A percentile compares a stretch with the other conserved stretches of the same genome.
phyloP scores from a whole-genome alignment of 2,797 vertebrate genomes.

The Petrocephalus sullivani region DNA sequence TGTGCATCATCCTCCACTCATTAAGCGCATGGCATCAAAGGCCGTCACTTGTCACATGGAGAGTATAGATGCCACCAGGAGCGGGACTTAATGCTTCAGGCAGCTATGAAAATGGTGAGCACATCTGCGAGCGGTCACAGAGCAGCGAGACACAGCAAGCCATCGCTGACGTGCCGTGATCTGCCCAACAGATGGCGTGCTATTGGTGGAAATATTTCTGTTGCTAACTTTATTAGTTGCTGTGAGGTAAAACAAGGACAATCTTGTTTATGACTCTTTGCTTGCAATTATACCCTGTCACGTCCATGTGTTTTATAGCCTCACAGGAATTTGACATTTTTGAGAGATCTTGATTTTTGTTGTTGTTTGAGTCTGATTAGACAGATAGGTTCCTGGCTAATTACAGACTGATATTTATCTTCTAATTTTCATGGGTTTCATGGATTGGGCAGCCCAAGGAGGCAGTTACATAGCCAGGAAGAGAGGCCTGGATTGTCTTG shows the following conservation, averaged over 20 bases:
- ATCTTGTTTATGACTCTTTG: background rate
- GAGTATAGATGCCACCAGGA: background rate
- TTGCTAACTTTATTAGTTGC: background rate
- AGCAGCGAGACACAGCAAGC: background rate
- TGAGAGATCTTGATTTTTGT: background rate
- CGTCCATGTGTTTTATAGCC: background rate
- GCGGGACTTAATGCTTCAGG: background rate
- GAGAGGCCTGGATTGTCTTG: background rate
- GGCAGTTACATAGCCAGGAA: background rate
- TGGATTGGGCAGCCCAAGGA: background rate
- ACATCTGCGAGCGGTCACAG: background rate
- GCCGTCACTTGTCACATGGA: background rate
- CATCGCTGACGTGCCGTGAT: background rate
- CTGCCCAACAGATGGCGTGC: background rate
- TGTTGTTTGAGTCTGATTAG: background rate
- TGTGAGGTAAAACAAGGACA: background rate
- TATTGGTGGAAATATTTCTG: background rate
- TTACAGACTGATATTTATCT: background rate
- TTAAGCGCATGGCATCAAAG: background rate
- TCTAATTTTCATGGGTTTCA: background rate
- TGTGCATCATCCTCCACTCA: background rate
- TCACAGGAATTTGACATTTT: background rate
- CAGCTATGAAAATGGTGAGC: background rate
- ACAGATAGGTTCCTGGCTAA: too few species aligned
- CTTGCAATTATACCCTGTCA: background rate